These are phyloP conservation scores for Zaprionus africanus DNA, from an alignment of 1,140 invertebrate species.

Conservation along the genomic window DNA sequence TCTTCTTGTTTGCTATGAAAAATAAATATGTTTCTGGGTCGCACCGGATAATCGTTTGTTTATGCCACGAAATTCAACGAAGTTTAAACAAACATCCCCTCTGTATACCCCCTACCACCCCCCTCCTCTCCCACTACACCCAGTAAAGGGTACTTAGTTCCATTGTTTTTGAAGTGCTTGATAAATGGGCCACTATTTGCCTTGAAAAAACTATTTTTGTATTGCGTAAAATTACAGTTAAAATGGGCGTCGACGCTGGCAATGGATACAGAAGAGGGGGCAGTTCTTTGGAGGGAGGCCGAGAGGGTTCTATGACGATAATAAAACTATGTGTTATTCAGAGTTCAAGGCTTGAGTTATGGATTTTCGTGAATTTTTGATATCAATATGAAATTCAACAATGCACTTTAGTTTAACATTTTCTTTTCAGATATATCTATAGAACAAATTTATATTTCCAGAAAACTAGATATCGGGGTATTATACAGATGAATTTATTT, in stretches of 20 bases:
- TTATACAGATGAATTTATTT: no score
- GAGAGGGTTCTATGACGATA: neutral
- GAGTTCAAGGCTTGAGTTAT: neutral
- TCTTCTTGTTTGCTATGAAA: constrained; percentile 19
- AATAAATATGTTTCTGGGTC: constrained; percentile 50
- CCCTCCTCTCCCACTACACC: neutral
- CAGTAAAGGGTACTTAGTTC: constrained; percentile 7
- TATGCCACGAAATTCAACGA: constrained; percentile 26
- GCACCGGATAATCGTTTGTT: constrained; percentile 43
- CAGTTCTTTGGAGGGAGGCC: no score
- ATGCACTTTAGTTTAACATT: neutral
- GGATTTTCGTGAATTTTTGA: neutral
- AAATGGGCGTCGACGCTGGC: neutral
- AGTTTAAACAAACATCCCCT: constrained; percentile 26
- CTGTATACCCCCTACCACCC: neutral
- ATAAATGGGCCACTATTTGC: constrained; percentile 11
- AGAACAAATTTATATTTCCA: neutral
- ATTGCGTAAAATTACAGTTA: constrained; percentile 6
- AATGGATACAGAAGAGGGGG: neutral
- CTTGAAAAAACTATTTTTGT: constrained; percentile 7
- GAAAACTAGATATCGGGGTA: no score
- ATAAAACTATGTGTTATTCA: neutral
- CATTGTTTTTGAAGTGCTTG: constrained; percentile 34
- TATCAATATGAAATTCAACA: neutral
- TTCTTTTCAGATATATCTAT: neutral